Evolutionary conservation across 1,140 invertebrate species (phyloP).

Genomic region (Megathymus violae): DNA sequence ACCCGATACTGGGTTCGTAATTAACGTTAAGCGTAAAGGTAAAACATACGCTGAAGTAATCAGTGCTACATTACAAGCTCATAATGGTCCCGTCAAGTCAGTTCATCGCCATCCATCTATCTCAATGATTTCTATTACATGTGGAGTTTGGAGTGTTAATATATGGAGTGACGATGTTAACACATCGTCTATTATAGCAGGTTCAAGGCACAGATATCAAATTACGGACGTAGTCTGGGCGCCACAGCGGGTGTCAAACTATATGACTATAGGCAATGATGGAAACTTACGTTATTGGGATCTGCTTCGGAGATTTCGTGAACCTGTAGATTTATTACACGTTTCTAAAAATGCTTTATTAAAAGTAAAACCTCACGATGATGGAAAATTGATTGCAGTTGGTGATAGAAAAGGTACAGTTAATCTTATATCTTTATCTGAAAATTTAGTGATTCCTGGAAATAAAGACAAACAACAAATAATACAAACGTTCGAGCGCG

Average conservation of each 20-base stretch:
- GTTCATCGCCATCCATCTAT: slow-evolving; percentile 93
- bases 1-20: slow-evolving; percentile 89
- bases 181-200: slow-evolving; percentile 92
- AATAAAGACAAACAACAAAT: slow-evolving; percentile 87
- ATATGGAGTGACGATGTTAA: slow-evolving; percentile 95
- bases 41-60: slow-evolving; percentile 90
- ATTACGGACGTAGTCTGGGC: slow-evolving; percentile 93
- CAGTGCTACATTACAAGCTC: slow-evolving; percentile 83
- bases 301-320: slow-evolving; percentile 91
- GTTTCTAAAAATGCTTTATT: slow-evolving; percentile 80
- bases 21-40: slow-evolving; percentile 90
- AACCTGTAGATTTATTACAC: slow-evolving; percentile 86
- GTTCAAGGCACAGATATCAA: slow-evolving; percentile 86
- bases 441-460: slow-evolving; percentile 87
- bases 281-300: slow-evolving; percentile 96
- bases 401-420: slow-evolving; percentile 90
- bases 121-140: slow-evolving; percentile 94
- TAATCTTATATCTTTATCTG: slow-evolving; percentile 90
- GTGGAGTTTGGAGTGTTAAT: slow-evolving; percentile 93
- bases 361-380: slow-evolving; percentile 77
- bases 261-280: slow-evolving; percentile 91
- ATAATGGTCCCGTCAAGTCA: slow-evolving; percentile 91
- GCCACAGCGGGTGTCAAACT: slow-evolving; percentile 90
- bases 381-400: slow-evolving; percentile 89
- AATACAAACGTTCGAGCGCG: slow-evolving; percentile 91